Evolutionary conservation across 2,888 invertebrate genomes (phyloP).

Genomic region (Amblyjoppa fuscipennis): DNA sequence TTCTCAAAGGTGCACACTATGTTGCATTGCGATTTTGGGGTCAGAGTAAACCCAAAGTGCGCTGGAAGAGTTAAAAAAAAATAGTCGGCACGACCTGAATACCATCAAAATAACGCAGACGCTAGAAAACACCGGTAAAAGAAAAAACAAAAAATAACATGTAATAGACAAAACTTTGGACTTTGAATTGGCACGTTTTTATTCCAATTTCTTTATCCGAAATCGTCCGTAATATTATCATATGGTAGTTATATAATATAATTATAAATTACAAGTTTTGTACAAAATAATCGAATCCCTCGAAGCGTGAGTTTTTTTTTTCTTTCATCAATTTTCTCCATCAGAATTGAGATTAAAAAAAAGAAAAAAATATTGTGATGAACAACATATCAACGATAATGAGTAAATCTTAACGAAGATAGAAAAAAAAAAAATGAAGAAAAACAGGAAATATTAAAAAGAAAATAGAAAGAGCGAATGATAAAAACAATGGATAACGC

Average conservation of each 20-base stretch:
- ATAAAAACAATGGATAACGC: slow-evolving; percentile 30
- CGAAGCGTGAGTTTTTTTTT: slow-evolving; percentile 30
- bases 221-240: slow-evolving; percentile 56
- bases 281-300: slow-evolving; percentile 63
- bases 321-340: slow-evolving; percentile 16
- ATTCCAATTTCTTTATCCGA: slow-evolving; percentile 73
- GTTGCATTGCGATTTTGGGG: neutral
- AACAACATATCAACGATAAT: slow-evolving; percentile 18
- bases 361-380: neutral
- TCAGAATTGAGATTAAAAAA: slow-evolving; percentile 25
- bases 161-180: slow-evolving; percentile 14
- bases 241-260: slow-evolving; percentile 56
- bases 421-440: neutral
- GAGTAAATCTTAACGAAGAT: neutral
- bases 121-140: neutral
- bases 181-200: slow-evolving; percentile 82
- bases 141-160: slow-evolving; percentile 25
- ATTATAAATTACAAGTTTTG: slow-evolving; percentile 65
- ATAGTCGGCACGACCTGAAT: neutral
- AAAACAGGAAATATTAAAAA: neutral
- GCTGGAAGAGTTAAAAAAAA: neutral
- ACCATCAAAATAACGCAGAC: neutral
- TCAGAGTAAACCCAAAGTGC: neutral
- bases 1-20: neutral
- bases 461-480: slow-evolving; percentile 11